These are phyloP conservation scores for Tachycineta bicolor DNA, from an alignment of 2,113 vertebrate species.

Conservation along the genomic window DNA sequence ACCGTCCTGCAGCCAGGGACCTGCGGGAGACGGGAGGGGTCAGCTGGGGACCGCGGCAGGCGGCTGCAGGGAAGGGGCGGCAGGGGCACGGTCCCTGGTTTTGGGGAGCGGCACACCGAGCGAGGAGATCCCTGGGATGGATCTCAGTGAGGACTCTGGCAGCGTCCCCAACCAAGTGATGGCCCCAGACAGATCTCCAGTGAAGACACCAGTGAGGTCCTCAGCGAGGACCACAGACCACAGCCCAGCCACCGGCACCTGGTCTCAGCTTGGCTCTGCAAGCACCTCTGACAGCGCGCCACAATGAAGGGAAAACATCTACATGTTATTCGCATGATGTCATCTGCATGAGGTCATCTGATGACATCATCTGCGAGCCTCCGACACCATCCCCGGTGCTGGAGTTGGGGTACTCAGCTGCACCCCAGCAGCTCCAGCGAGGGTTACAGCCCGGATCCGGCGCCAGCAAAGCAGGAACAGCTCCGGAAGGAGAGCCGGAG, in stretches of 20 bases:
- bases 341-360: not conserved
- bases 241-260: not conserved
- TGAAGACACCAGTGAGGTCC: not conserved
- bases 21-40: not conserved
- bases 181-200: not conserved
- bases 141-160: not conserved
- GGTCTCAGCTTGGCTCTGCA: not conserved
- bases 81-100: not conserved
- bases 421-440: not conserved
- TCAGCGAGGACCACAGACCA: not conserved
- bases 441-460: not conserved
- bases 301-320: not conserved
- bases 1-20: not conserved
- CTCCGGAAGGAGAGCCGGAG: not conserved
- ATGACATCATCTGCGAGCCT: not conserved
- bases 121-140: rapidly evolving
- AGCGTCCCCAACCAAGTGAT: not conserved
- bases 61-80: not conserved
- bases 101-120: not conserved
- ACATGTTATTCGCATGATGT: not conserved
- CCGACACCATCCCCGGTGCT: not conserved
- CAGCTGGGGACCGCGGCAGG: not conserved
- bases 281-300: not conserved
- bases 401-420: not conserved
- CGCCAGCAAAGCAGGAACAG: not conserved